Evolutionary conservation across 2,888 invertebrate species (phyloP).

Genomic region (Drymonia ruficornis): DNA sequence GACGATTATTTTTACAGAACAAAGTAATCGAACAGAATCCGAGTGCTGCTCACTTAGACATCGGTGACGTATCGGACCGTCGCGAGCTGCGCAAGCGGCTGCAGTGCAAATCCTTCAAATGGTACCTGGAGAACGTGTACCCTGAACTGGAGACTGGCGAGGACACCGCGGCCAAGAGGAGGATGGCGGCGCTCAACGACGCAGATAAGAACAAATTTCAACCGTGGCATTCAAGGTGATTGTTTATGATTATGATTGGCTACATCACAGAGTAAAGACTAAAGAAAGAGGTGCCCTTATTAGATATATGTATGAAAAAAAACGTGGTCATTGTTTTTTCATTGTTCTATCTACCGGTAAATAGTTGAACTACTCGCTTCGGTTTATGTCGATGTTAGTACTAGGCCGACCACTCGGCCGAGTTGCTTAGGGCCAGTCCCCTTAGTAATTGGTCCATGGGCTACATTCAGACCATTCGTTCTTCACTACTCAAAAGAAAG

Average conservation of each 20-base stretch:
- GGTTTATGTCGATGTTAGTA: no score
- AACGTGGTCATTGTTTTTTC: no score
- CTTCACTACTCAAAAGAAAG: no score
- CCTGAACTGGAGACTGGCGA: slow-evolving; percentile 90
- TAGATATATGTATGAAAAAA: no score
- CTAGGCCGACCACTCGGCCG: no score
- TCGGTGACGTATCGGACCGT: slow-evolving; percentile 93
- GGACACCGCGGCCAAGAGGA: slow-evolving; percentile 81
- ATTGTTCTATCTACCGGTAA: no score
- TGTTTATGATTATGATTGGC: neutral
- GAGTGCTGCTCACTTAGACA: slow-evolving; percentile 84
- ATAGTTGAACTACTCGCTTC: no score
- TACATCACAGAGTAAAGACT: no score
- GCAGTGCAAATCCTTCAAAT: slow-evolving; percentile 92
- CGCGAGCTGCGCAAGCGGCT: slow-evolving; percentile 88
- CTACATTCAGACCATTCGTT: no score
- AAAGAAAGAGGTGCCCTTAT: no score
- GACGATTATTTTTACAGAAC: slow-evolving; percentile 76
- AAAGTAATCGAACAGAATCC: slow-evolving; percentile 89
- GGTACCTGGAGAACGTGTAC: slow-evolving; percentile 94
- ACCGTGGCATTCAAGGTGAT: slow-evolving; percentile 91
- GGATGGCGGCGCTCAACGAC: slow-evolving; percentile 85
- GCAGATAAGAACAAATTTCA: slow-evolving; percentile 87
- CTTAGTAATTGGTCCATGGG: no score
- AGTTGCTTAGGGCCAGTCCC: no score